Conservation (phyloP, 1,140 invertebrate genomes). For the Drosophila sp. region DNA sequence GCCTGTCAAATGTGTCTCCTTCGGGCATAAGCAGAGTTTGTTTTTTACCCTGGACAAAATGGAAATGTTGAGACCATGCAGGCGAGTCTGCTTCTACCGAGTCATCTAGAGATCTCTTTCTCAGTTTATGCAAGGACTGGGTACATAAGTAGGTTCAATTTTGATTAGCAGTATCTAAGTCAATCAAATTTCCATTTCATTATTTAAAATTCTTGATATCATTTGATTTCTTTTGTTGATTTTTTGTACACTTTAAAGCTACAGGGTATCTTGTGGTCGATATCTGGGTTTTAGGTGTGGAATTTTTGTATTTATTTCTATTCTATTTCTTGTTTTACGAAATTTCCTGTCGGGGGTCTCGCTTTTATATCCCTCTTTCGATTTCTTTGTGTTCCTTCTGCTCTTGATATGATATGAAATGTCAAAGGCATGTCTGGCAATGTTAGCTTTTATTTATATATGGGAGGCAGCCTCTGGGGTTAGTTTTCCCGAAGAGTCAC, state of each 20-base stretch:
- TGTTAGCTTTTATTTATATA: constrained; percentile 67
- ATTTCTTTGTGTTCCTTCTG: neutral
- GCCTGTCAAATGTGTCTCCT: constrained; percentile 37
- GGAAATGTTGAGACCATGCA: neutral
- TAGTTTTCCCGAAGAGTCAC: constrained; percentile 54
- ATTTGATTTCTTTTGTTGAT: too few relatives aligned
- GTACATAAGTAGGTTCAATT: too few relatives aligned
- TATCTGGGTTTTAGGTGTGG: constrained; percentile 27
- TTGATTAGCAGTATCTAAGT: too few relatives aligned
- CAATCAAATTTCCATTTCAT: too few relatives aligned
- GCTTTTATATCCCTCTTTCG: constrained; percentile 7
- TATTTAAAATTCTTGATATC: too few relatives aligned
- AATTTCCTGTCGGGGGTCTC: constrained; percentile 37
- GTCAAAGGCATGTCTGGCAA: constrained; percentile 70
- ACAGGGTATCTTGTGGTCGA: neutral
- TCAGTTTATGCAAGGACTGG: too few relatives aligned
- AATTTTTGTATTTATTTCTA: constrained; percentile 26
- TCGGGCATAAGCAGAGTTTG: neutral
- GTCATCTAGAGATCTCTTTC: too few relatives aligned
- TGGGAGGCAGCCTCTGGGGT: constrained; percentile 52
- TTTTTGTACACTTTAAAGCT: too few relatives aligned
- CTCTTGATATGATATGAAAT: constrained; percentile 61
- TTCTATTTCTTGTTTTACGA: constrained; percentile 35
- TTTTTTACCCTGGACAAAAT: neutral
- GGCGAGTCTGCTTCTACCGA: too few relatives aligned